These are phyloP conservation scores for Acyrthosiphon pisum DNA, from an alignment of 1,140 invertebrate species.

Conservation along the genomic window DNA sequence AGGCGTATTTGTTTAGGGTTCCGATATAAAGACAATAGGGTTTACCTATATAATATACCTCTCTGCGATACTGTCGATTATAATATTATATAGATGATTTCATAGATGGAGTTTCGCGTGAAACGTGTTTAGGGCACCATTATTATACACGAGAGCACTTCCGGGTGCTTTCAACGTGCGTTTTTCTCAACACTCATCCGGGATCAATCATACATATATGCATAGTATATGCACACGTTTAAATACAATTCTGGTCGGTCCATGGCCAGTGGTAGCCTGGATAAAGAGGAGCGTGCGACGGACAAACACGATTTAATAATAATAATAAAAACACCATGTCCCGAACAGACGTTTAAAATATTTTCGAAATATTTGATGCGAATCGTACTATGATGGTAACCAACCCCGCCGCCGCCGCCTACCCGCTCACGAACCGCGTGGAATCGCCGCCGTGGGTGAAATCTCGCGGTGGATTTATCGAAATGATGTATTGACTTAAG, in stretches of 20 bases:
- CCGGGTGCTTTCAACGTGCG: neutral
- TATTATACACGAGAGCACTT: neutral
- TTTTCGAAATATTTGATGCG: neutral
- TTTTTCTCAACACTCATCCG: neutral
- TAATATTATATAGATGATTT: neutral
- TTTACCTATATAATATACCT: neutral
- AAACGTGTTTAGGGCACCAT: neutral
- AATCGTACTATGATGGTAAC: too few species aligned
- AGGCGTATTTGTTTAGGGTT: neutral
- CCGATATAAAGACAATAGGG: neutral
- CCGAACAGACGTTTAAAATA: neutral
- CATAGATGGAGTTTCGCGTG: accelerated
- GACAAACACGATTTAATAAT: neutral
- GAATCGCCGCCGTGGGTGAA: neutral
- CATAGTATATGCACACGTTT: neutral
- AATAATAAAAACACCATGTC: too few species aligned
- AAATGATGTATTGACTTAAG: neutral
- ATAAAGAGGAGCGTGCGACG: neutral
- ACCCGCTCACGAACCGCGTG: too few species aligned
- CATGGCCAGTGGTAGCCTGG: accelerated
- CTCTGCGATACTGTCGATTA: neutral
- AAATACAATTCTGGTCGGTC: neutral
- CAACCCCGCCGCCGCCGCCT: too few species aligned
- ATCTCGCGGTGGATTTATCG: neutral
- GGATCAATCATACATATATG: neutral